Base-by-base conservation (phyloP, 1,140 invertebrate genomes). In the Musca domestica region DNA sequence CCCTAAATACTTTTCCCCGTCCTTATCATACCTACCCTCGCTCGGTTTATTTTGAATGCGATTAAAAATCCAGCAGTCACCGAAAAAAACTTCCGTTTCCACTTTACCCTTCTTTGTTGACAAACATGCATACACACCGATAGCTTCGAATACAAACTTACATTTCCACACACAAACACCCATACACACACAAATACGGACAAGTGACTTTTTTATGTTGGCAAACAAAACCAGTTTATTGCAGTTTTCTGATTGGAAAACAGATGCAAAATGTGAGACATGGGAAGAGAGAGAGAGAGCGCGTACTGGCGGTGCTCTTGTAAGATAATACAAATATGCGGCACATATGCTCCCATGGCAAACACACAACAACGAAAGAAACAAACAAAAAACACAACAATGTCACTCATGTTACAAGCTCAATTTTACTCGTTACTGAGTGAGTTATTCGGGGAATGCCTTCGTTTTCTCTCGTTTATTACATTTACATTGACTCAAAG, bases 181-280 rank as follows among this genome's bases (percentile, higher is more conserved):
- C n/a, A n/a, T n/a, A n/a, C n/a, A n/a, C n/a, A n/a, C n/a, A n/a
- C n/a, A n/a, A n/a, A n/a, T n/a, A n/a, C n/a, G n/a, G n/a, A 58
- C 54, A 58, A 27, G 34, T 41, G 34, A 41, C 34, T 41, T 41
- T 41, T 30, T 41, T 41, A 7, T 41, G 34, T 41, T 41, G 12
- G 34, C 34, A 61, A 61, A 41, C 27, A 61, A 61, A 61, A 61
- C 56, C 56, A 41, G 56, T 61, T 61, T 23, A 61, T 19, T 61
- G 56, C 56, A 61, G 56, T 61, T 61, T 51, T 61, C 52, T 58
- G 34, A 41, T 41, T 41, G 34, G 34, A 58, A 58, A 61, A 61
- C 15, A 56, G 52, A 41, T 41, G 34, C 10, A 41, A 41, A 41
- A 41, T 12, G 34, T 9, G 34, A 41, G 34, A 41, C n/a, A n/a